phyloP scores from a whole-genome alignment of 2,888 invertebrate species.

The Temnothorax rugatulus region DNA sequence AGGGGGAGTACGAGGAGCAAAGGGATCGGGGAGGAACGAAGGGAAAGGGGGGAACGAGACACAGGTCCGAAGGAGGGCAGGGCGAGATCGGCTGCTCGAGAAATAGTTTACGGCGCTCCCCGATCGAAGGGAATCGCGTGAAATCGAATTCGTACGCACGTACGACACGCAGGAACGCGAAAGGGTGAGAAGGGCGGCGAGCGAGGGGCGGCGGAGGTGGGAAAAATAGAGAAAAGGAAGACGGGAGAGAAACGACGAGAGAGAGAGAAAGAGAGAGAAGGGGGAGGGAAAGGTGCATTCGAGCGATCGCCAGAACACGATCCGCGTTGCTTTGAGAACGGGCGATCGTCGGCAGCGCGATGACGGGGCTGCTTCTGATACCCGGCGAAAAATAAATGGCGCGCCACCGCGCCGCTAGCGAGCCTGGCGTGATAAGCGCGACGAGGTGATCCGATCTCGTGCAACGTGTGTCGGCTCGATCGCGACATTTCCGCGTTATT shows the following conservation, averaged over 20 bases:
- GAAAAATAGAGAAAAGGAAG: constrained; percentile 52
- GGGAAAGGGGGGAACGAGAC: not conserved
- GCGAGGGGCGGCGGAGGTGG: constrained; percentile 27
- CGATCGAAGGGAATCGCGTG: constrained; percentile 77
- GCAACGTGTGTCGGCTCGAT: constrained; percentile 46
- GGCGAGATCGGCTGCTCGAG: constrained; percentile 57
- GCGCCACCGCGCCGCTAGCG: constrained; percentile 40
- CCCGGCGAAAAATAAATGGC: constrained; percentile 51
- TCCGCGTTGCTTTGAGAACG: constrained; percentile 49
- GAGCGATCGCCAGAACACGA: constrained; percentile 61
- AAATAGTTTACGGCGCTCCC: constrained; percentile 70
- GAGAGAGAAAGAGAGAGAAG: not conserved
- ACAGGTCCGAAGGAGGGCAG: constrained; percentile 6
- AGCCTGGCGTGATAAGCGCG: constrained; percentile 51
- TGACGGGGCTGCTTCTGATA: constrained; percentile 57
- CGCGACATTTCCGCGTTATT: constrained; percentile 56
- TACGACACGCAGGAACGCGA: constrained; percentile 75
- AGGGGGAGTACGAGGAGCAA: constrained; percentile 4
- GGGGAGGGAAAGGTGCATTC: constrained; percentile 33
- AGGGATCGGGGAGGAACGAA: not conserved
- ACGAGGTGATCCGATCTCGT: constrained; percentile 49
- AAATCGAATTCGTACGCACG: constrained; percentile 78
- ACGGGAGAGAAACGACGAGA: constrained; percentile 9
- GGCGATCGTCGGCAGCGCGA: constrained; percentile 62
- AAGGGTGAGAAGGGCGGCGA: constrained; percentile 24